A percentile compares a stretch with the other conserved stretches of the same genome.
Evolutionary conservation across 2,888 invertebrate species (phyloP).

Genomic region (Athetis lepigone): DNA sequence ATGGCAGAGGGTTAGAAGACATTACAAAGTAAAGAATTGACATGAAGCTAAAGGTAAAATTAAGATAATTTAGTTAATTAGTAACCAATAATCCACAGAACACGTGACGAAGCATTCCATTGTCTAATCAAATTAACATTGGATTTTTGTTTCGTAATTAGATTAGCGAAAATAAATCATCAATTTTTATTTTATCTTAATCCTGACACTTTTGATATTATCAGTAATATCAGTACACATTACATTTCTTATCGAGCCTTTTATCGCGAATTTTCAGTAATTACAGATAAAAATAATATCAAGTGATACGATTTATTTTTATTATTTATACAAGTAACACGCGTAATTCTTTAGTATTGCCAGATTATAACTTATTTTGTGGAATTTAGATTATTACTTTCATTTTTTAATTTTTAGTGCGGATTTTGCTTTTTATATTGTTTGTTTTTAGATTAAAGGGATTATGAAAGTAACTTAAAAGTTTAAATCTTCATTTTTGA

Average conservation of each 20-base stretch:
- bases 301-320: slow-evolving; percentile 62
- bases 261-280: slow-evolving; percentile 63
- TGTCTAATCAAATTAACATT: slow-evolving; percentile 60
- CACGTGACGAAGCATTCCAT: slow-evolving; percentile 24
- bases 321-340: slow-evolving; percentile 63
- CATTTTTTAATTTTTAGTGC: slow-evolving; percentile 10
- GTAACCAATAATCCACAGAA: slow-evolving; percentile 9
- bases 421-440: slow-evolving; percentile 29
- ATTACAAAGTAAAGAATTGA: neutral
- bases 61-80: neutral
- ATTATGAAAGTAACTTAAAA: slow-evolving; percentile 7
- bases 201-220: slow-evolving; percentile 64
- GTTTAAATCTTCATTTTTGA: slow-evolving; percentile 11
- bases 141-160: slow-evolving; percentile 66
- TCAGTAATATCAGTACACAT: slow-evolving; percentile 55
- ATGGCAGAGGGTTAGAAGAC: neutral
- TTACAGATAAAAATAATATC: slow-evolving; percentile 60
- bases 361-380: slow-evolving; percentile 66
- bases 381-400: slow-evolving; percentile 64
- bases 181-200: slow-evolving; percentile 68
- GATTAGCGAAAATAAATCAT: slow-evolving; percentile 69
- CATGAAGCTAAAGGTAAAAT: neutral
- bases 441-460: slow-evolving; percentile 25
- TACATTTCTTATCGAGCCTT: slow-evolving; percentile 38
- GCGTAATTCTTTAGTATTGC: slow-evolving; percentile 69